Base-by-base conservation (phyloP, 2,888 invertebrate genomes). In the Acrocyrtus sp. region DNA sequence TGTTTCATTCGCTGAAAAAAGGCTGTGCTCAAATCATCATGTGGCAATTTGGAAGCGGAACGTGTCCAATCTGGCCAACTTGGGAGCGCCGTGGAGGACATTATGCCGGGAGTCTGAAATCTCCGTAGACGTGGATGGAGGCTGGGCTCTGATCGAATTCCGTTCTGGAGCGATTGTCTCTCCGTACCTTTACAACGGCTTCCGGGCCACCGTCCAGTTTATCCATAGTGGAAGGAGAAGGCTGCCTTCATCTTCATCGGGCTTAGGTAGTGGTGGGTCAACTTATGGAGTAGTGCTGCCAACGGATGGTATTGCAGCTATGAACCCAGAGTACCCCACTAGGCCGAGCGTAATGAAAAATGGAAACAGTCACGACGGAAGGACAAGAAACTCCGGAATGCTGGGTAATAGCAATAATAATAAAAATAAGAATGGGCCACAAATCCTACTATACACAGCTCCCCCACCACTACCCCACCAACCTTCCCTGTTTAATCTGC, bases 131-230 rank as follows among this genome's bases (percentile, higher is more conserved):
- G 72, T 79, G 12, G 78, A 78, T 24, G 80, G 78, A 43, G 76
- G 78, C 15, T 76, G 77, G 66, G 80, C 78, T 22, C 57, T 79
- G 19, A 47, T 79, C 41, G 80, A 80, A 53, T 80, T 80, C 60
- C 66, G 78, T 47, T 78, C 78, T n/a, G 80, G 78, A 51, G 39
- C 76, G 1, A 79, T 75, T 8, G 54, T 68, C 10, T 75, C 79
- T 3, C 80, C 80, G 3, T 80, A 79, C 60, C 48, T 79, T 12
- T 76, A 79, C 74, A 78, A 75, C 51, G 80, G 80, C 41, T 80
- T 80, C 58, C 65, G 74, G 45, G 80, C 80, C 22, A 58, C 67
- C 24, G 79, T 78, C 45, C 75, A 77, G 57, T 78, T 78, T 62
- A 58, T 80, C 39, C 75, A 73, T 29, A 62, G 72, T 17, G 75